Base-by-base conservation (phyloP, 2,113 vertebrate genomes). In the Siniperca knerii region DNA sequence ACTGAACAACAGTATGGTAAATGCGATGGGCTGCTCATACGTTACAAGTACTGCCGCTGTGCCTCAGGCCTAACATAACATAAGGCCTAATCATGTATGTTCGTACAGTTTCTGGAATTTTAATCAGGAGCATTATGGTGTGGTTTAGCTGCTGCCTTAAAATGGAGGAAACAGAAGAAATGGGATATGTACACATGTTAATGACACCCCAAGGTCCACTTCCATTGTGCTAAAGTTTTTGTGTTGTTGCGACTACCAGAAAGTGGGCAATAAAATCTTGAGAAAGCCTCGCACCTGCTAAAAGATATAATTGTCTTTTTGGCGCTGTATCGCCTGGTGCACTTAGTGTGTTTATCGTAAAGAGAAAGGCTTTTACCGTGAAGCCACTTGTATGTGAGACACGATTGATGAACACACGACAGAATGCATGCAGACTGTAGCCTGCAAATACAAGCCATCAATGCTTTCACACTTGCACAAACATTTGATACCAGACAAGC, bases 401-500 rank as follows among this genome's bases (percentile, higher is more conserved):
- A 65, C 75, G 72, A 75, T 21, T 75, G 78, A 87, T 66, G 74
- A 87, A 67, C 58, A 57, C 46, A 33, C 67, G 55, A 74, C 80
- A 82, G 44, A 72, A 61, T 21, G 11, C 35, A 61, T 21, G 11
- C 35, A 52, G 10, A 57, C 62, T 60, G 18, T 3, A 57, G 40
- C 64, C 67, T 33, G 7, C 15, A 54, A 75, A 78, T 6, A 62
- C 25, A n/a, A 75, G 37, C 72, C 21, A 66, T 87, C 80, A 37
- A 11, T 54, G 71, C 69, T 81, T 67, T 84, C 72, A 87, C 71
- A 85, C 76, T 70, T 37, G 11, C 21, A 6, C 37, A 76, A 70
- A 87, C 82, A 75, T 79, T 80, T 82, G 70, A 79, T 40, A 69
- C 15, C 55, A 90, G 87, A 78, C 50, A 23, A 67, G 54, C 88